Evolutionary conservation across 2,113 vertebrate genomes (phyloP).

Genomic region (Pollachius pollachius): DNA sequence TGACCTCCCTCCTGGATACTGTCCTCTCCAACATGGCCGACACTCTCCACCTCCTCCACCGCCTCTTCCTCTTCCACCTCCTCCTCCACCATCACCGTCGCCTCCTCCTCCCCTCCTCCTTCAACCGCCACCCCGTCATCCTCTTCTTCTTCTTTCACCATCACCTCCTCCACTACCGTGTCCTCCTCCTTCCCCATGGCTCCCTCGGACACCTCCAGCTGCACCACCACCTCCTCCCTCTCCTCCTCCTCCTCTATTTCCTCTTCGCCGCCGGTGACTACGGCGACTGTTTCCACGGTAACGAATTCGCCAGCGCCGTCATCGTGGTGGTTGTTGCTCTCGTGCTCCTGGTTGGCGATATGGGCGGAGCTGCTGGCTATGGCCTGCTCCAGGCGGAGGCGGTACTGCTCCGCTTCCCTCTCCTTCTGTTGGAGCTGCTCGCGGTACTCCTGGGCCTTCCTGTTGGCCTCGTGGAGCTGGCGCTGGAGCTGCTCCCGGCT

Average conservation of each 20-base stretch:
- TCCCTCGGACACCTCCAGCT: constrained; percentile 35
- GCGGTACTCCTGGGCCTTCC: constrained; percentile 71
- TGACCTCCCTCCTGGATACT: background rate
- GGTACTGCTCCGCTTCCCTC: constrained; percentile 72
- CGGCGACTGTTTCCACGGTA: constrained; percentile 1
- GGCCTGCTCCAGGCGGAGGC: constrained; percentile 67
- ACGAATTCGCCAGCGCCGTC: background rate
- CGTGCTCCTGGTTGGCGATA: background rate
- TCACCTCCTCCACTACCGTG: constrained; percentile 38
- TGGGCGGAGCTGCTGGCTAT: constrained; percentile 55
- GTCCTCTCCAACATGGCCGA: background rate
- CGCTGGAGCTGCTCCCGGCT: constrained; percentile 60
- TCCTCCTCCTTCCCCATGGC: constrained; percentile 31
- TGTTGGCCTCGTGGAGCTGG: constrained; percentile 72
- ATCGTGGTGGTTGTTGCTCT: background rate
- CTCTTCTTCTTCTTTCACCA: constrained; percentile 18
- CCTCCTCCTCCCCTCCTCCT: constrained; percentile 20
- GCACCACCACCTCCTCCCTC: constrained; percentile 32
- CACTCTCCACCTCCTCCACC: constrained; percentile 21
- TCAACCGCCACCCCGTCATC: constrained; percentile 28
- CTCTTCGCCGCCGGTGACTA: constrained; percentile 7
- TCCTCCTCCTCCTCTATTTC: constrained; percentile 34
- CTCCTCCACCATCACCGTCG: constrained; percentile 45
- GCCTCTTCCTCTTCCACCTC: constrained; percentile 37
- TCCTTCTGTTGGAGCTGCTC: constrained; percentile 75